phyloP scores from a whole-genome alignment of 2,797 vertebrate genomes.

The Fistularia commersonii region DNA sequence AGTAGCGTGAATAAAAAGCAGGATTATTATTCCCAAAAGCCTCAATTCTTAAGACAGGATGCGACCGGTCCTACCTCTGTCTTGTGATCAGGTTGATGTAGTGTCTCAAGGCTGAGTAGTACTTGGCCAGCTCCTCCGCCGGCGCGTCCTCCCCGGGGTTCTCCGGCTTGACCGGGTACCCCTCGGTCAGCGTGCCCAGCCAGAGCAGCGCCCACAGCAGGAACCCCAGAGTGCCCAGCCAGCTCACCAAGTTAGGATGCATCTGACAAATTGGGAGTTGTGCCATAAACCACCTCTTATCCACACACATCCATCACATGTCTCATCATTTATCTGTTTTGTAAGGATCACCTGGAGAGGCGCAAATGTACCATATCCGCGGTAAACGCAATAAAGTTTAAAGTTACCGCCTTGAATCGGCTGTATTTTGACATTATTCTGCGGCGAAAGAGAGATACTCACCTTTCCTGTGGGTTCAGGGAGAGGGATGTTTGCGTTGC shows the following conservation, averaged over 20 bases:
- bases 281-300: background rate
- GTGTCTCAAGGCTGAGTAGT: slow-evolving; percentile 95
- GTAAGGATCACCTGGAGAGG: too few species aligned
- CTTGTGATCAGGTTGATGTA: slow-evolving; percentile 99
- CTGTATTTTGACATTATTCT: too few species aligned
- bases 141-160: slow-evolving; percentile 93
- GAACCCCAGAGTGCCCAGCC: slow-evolving; percentile 83
- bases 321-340: too few species aligned
- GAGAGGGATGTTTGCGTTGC: slow-evolving; percentile 31
- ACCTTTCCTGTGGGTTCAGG: slow-evolving; percentile 46
- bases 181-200: slow-evolving; percentile 86
- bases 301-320: background rate
- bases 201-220: slow-evolving; percentile 86
- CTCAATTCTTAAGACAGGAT: background rate
- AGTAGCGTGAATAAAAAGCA: too few species aligned
- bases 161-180: slow-evolving; percentile 95
- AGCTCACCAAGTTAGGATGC: slow-evolving; percentile 83
- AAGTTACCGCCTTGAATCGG: too few species aligned
- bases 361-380: too few species aligned
- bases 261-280: slow-evolving; percentile 69
- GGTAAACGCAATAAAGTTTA: too few species aligned
- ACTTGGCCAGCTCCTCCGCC: slow-evolving; percentile 94
- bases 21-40: background rate
- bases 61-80: slow-evolving; percentile 81
- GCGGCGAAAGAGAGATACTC: slow-evolving; percentile 40